A percentile compares a stretch with the other conserved stretches of the same genome.
phyloP scores from a whole-genome alignment of 1,140 invertebrate genomes.

The Teleogryllus occipitalis region DNA sequence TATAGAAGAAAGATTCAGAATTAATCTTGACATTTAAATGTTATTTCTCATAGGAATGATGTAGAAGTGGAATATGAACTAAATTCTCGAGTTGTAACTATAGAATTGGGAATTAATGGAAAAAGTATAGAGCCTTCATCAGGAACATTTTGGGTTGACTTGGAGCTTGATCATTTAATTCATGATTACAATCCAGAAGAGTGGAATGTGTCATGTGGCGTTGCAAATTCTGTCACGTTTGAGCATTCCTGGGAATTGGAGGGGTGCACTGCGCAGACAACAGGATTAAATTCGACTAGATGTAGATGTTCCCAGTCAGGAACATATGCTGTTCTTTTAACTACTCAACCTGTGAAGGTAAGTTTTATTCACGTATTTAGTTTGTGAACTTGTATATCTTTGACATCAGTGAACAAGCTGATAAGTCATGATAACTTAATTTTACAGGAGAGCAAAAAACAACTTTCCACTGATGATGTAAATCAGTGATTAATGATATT shows the following conservation, averaged over 20 bases:
- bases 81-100: slow-evolving; percentile 49
- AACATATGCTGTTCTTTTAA: slow-evolving; percentile 49
- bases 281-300: neutral
- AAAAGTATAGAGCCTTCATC: slow-evolving; percentile 26
- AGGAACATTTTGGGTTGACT: slow-evolving; percentile 35
- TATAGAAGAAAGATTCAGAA: neutral
- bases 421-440: too few relatives aligned
- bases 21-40: too few relatives aligned
- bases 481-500: too few relatives aligned
- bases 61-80: slow-evolving; percentile 56
- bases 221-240: slow-evolving; percentile 35
- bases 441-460: too few relatives aligned
- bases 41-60: slow-evolving; percentile 42
- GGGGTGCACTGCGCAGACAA: slow-evolving; percentile 13
- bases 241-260: slow-evolving; percentile 27
- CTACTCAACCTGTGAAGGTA: slow-evolving; percentile 29
- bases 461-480: too few relatives aligned
- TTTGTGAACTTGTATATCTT: too few relatives aligned
- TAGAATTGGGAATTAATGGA: slow-evolving; percentile 35
- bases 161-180: slow-evolving; percentile 34
- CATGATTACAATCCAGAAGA: slow-evolving; percentile 30
- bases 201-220: slow-evolving; percentile 45
- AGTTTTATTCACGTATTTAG: neutral
- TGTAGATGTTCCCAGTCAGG: slow-evolving; percentile 27
- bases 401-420: too few relatives aligned